phyloP scores from a whole-genome alignment of 1,140 invertebrate species.

The Pseudobourletiella spinata region DNA sequence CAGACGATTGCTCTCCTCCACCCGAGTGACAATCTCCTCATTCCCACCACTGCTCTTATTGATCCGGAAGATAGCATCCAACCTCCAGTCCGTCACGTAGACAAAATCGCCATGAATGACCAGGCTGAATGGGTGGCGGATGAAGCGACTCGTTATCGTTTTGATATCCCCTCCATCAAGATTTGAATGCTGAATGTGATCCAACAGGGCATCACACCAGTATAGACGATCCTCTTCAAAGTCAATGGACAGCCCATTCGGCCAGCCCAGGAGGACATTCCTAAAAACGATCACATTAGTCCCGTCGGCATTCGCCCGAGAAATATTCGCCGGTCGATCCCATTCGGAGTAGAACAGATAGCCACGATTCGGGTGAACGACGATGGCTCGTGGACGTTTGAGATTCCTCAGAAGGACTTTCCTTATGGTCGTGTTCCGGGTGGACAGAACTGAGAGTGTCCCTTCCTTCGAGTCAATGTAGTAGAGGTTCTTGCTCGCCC shows the following conservation, averaged over 20 bases:
- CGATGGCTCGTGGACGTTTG: constrained; percentile 86
- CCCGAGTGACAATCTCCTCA: constrained; percentile 72
- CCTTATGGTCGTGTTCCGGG: constrained; percentile 70
- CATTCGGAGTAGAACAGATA: constrained; percentile 73
- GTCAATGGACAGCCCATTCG: constrained; percentile 89
- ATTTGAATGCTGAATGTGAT: constrained; percentile 92
- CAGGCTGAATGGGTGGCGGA: constrained; percentile 92
- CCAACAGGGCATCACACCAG: constrained; percentile 90
- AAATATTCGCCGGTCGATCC: constrained; percentile 92
- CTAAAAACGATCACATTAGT: constrained; percentile 76
- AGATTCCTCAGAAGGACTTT: constrained; percentile 77
- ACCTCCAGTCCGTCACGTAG: constrained; percentile 94
- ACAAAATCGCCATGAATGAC: constrained; percentile 85
- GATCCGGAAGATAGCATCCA: constrained; percentile 86
- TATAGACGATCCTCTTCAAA: constrained; percentile 63
- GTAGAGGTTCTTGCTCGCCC: constrained; percentile 89
- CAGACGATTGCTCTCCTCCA: constrained; percentile 71
- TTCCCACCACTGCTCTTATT: constrained; percentile 80
- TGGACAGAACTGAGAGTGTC: constrained; percentile 86
- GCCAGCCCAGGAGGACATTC: constrained; percentile 89
- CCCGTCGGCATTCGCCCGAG: constrained; percentile 79
- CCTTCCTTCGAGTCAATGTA: constrained; percentile 96
- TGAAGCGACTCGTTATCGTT: constrained; percentile 76
- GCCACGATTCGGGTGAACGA: constrained; percentile 90
- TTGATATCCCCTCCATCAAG: constrained; percentile 87